Evolutionary conservation across 2,113 vertebrate genomes (phyloP).

Genomic region (Prolemur simus): DNA sequence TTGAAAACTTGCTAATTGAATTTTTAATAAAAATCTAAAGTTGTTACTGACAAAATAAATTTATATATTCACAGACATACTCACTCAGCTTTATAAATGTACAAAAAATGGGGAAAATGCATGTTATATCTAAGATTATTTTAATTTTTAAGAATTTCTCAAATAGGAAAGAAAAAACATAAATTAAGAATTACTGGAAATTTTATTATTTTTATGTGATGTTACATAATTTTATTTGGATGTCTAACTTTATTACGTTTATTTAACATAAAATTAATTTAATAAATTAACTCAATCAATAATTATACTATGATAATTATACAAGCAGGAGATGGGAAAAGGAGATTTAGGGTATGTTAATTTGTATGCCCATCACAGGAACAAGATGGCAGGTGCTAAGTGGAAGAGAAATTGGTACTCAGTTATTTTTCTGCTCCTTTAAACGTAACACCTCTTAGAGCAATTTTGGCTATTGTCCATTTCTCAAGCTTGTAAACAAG

Average conservation of each 20-base stretch:
- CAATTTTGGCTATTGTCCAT: neutral
- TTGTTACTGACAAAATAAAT: neutral
- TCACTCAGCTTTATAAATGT: neutral
- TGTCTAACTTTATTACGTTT: neutral
- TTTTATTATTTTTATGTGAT: neutral
- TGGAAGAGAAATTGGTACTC: neutral
- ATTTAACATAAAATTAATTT: neutral
- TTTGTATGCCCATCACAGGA: neutral
- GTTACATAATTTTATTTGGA: neutral
- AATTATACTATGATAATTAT: neutral
- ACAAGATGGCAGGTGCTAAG: neutral
- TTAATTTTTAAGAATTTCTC: neutral
- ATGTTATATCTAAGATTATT: neutral
- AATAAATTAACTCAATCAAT: neutral
- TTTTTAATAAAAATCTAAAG: neutral
- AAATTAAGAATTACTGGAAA: neutral
- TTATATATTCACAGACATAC: neutral
- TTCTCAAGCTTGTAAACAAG: neutral
- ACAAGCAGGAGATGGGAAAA: neutral
- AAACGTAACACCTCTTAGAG: neutral
- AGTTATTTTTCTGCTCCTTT: neutral
- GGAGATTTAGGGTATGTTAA: neutral
- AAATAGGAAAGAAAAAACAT: neutral
- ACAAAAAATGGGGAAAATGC: neutral
- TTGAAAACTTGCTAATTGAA: neutral